A percentile compares a stretch with the other conserved stretches of the same genome.
Evolutionary conservation across 37 sponge, comb jelly and placozoan species (phyloP).

Genomic region (Haliclona indistincta): DNA sequence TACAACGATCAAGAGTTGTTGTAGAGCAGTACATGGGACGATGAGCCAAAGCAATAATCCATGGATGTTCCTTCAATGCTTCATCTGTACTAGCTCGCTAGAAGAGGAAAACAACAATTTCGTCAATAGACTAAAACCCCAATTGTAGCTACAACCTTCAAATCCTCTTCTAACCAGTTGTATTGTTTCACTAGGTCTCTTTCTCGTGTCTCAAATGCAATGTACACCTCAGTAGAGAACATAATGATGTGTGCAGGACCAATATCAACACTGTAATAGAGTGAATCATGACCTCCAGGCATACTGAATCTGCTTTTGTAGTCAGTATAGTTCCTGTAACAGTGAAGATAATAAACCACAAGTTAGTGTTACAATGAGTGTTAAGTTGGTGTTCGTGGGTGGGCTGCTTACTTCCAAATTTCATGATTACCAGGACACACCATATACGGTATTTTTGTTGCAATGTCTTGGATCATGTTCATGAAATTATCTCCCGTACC

Average conservation of each 20-base stretch:
- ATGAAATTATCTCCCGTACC: constrained; percentile 56
- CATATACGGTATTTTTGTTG: constrained; percentile 60
- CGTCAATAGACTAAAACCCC: not conserved
- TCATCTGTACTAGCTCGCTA: constrained; percentile 13
- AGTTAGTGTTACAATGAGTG: not conserved
- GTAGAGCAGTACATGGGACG: constrained; percentile 71
- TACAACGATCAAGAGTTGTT: constrained; percentile 46
- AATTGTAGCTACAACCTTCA: constrained; percentile 8
- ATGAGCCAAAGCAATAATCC: constrained; percentile 65
- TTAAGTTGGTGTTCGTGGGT: not conserved
- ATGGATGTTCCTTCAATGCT: constrained; percentile 19
- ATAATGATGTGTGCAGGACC: constrained; percentile 53
- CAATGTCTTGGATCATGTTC: constrained; percentile 30
- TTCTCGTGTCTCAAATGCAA: constrained; percentile 15
- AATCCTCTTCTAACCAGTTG: constrained; percentile 53
- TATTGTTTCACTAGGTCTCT: constrained; percentile 24
- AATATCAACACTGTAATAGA: constrained; percentile 26
- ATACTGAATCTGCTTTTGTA: constrained; percentile 54
- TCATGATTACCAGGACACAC: constrained; percentile 54
- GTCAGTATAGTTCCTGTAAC: constrained; percentile 45
- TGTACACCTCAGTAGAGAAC: constrained; percentile 65
- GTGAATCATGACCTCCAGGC: constrained; percentile 28
- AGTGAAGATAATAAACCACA: not conserved
- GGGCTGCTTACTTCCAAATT: constrained; percentile 10
- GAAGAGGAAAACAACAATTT: not conserved